Base-by-base conservation (phyloP, 2,113 vertebrate species). In the Australoheros scitulus region DNA sequence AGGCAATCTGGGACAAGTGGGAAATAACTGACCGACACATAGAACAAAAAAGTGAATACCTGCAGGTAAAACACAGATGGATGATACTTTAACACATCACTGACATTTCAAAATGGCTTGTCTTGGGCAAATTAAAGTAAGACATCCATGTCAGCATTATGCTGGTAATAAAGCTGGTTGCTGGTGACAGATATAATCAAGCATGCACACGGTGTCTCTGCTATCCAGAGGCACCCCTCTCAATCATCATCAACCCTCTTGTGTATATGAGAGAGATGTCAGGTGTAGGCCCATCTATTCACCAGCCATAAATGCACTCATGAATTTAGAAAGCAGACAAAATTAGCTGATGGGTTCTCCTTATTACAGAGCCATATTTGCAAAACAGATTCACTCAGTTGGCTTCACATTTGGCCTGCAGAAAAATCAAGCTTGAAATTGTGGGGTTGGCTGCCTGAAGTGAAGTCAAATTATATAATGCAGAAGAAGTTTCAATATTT, bases 301-400 rank as follows among this genome's bases (percentile, higher is more conserved):
- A 5, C 41, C 20, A 18, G 50, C 15, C 20, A 68, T 76, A 68
- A 84, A 89, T n/a, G 20, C 50, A 15, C 18, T 59, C 61, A 20
- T 47, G 34, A 34, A 80, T 87, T 80, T 43, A 59, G 64, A 61
- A 29, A 82, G 72, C n/a, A 0, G 76, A 82, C 22, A 43, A 59
- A 80, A 82, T 85, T 76, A 79, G 47, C 78, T 77, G 64, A 89
- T 82, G n/a, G 74, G 82, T 90, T 78, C 59, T 61, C 26, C 74
- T 76, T 63, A 85, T 89, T 64, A 83, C 55, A 20, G 15, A 22
- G 36, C 1, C 6, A 3, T 18, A 85, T 90, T 80, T 80, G 86
- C 85, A 74, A 76, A 84, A 81, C 56, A 75, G 41, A 87, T 82
- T 55, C 52, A 58, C 74, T 65, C 50, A 13, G 60, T 20, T 2